A percentile compares a stretch with the other conserved stretches of the same genome.
Evolutionary conservation across 2,113 vertebrate genomes (phyloP).

Genomic region (Podarcis cretensis): DNA sequence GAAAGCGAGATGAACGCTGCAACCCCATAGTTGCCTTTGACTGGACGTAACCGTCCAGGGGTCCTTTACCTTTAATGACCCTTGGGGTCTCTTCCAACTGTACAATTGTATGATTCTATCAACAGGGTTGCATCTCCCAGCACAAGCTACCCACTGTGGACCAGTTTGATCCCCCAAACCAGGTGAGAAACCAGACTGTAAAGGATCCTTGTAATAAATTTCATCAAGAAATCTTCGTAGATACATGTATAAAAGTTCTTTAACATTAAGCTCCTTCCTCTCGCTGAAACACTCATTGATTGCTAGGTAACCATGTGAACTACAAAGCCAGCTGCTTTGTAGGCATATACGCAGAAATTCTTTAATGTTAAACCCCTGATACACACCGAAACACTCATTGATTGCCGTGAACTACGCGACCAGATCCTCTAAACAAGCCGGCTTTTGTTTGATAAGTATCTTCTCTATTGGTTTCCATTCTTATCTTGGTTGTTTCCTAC

Average conservation of each 20-base stretch:
- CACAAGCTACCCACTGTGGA: background rate
- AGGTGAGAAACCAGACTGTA: background rate
- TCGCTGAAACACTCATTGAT: slow-evolving; percentile 13
- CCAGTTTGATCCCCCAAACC: background rate
- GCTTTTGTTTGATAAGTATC: background rate
- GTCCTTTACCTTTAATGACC: too few relatives aligned
- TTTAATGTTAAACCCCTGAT: background rate
- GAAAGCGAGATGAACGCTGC: too few relatives aligned
- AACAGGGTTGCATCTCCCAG: background rate
- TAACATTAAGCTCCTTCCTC: background rate
- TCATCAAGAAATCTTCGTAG: background rate
- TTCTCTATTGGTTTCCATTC: background rate
- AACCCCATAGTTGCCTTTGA: too few relatives aligned
- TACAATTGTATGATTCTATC: too few relatives aligned
- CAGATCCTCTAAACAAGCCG: background rate
- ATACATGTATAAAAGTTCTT: background rate
- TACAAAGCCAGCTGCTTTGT: slow-evolving; percentile 6
- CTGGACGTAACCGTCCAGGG: too few relatives aligned
- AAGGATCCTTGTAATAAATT: background rate
- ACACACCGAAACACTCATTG: background rate
- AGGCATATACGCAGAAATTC: background rate
- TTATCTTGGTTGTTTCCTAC: background rate
- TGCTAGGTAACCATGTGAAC: background rate
- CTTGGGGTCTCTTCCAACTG: too few relatives aligned
- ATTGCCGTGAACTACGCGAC: background rate